Percentiles rank a stretch among this genome's conserved stretches.
Conservation (phyloP, 2,113 vertebrate species). For the Melanerpes formicivorus region DNA sequence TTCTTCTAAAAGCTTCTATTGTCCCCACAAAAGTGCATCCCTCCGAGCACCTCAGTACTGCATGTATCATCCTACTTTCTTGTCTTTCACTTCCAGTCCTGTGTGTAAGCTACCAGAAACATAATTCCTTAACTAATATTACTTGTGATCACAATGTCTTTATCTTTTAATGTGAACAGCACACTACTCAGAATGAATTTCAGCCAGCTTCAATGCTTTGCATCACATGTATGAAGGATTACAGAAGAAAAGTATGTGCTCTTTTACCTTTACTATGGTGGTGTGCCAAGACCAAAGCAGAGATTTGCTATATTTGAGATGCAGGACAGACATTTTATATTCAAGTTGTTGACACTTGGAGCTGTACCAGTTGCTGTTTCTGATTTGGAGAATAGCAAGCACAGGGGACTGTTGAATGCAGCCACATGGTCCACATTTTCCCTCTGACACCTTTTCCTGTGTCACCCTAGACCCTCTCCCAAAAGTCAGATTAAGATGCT, state of each 20-base stretch:
- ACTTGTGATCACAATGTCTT: not conserved
- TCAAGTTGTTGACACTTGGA: conserved; percentile 14
- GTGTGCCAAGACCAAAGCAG: not conserved
- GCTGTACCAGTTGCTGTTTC: not conserved
- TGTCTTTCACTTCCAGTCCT: not conserved
- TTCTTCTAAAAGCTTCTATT: not conserved
- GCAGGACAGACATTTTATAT: not conserved
- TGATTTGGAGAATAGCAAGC: conserved; percentile 1
- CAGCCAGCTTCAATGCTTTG: not conserved
- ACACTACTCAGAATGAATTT: not conserved
- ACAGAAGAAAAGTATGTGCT: not conserved
- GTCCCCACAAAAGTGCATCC: not conserved
- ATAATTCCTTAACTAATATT: not conserved
- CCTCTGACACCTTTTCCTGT: not conserved
- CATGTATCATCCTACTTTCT: not conserved
- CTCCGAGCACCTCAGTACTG: not conserved
- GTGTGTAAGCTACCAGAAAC: not conserved
- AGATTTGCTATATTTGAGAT: not conserved
- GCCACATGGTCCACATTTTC: not conserved
- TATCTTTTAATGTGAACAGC: not conserved
- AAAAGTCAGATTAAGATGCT: not conserved
- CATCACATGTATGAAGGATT: not conserved
- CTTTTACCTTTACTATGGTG: not conserved
- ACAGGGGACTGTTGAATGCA: not conserved
- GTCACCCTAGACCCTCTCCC: not conserved